These are phyloP conservation scores for Aurelia coerulea DNA, from an alignment of 30 jellyfish, hydroid and myxozoan genomes.

Conservation along the genomic window DNA sequence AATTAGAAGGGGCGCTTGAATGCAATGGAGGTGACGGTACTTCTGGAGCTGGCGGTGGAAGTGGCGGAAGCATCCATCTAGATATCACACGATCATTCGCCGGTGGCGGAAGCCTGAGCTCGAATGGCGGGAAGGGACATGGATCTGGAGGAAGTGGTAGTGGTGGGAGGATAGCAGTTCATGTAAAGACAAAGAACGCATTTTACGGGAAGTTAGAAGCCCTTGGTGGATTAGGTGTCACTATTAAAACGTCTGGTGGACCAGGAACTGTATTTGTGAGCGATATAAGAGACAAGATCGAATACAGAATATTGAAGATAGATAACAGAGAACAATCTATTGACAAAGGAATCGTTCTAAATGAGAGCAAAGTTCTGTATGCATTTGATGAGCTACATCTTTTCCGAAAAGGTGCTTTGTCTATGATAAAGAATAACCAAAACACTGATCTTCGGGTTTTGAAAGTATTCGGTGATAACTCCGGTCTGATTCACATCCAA, in stretches of 20 bases:
- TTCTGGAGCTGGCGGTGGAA: slow-evolving; percentile 66
- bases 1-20: slow-evolving; percentile 42
- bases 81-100: slow-evolving; percentile 28
- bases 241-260: slow-evolving; percentile 41
- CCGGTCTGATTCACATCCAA: slow-evolving; percentile 61
- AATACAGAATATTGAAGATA: slow-evolving; percentile 31
- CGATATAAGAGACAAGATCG: slow-evolving; percentile 56
- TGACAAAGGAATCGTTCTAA: slow-evolving; percentile 29
- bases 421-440: not conserved
- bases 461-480: slow-evolving; percentile 51
- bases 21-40: slow-evolving; percentile 58
- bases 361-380: slow-evolving; percentile 40
- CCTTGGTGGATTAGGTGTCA: slow-evolving; percentile 26
- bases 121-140: slow-evolving; percentile 72
- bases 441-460: slow-evolving; percentile 9
- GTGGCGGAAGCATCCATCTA: slow-evolving; percentile 60
- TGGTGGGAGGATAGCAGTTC: slow-evolving; percentile 62
- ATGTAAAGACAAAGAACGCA: slow-evolving; percentile 33
- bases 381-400: slow-evolving; percentile 60
- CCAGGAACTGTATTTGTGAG: slow-evolving; percentile 63
- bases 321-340: slow-evolving; percentile 23
- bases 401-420: slow-evolving; percentile 39
- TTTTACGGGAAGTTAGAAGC: slow-evolving; percentile 55
- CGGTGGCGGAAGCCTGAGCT: slow-evolving; percentile 52
- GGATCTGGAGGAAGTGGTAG: slow-evolving; percentile 68